These are phyloP conservation scores for Clostera curtula DNA, from an alignment of 2,888 invertebrate genomes.

Conservation along the genomic window DNA sequence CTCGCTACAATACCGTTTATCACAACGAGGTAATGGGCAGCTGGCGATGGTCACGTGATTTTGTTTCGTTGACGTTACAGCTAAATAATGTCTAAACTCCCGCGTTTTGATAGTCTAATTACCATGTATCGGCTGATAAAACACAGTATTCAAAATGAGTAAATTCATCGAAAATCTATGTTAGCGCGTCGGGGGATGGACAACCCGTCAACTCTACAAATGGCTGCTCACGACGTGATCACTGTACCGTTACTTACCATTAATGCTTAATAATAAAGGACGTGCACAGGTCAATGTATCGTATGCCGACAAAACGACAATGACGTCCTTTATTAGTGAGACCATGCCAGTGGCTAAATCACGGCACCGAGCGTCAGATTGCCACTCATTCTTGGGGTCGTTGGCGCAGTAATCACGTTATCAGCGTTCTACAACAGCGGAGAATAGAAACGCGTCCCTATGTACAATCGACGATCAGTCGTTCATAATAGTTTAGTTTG, in stretches of 20 bases:
- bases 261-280: too few species aligned
- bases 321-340: too few species aligned
- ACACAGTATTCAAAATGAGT: conserved; percentile 37
- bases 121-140: conserved; percentile 21
- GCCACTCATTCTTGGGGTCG: too few species aligned
- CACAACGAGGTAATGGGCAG: conserved; percentile 35
- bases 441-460: conserved; percentile 2
- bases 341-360: too few species aligned
- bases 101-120: conserved; percentile 17
- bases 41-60: conserved; percentile 35
- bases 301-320: too few species aligned
- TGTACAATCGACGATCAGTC: conserved; percentile 9
- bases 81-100: conserved; percentile 18
- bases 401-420: too few species aligned
- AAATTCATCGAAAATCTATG: conserved; percentile 50
- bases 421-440: too few species aligned
- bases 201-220: too few species aligned
- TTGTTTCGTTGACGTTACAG: conserved; percentile 20
- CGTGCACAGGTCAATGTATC: too few species aligned
- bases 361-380: too few species aligned
- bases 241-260: too few species aligned
- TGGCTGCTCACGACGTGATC: too few species aligned
- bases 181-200: conserved; percentile 20
- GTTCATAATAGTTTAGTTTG: conserved; percentile 30
- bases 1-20: conserved; percentile 33